phyloP scores from a whole-genome alignment of 2,888 invertebrate genomes.

The Lasius fuliginosus region DNA sequence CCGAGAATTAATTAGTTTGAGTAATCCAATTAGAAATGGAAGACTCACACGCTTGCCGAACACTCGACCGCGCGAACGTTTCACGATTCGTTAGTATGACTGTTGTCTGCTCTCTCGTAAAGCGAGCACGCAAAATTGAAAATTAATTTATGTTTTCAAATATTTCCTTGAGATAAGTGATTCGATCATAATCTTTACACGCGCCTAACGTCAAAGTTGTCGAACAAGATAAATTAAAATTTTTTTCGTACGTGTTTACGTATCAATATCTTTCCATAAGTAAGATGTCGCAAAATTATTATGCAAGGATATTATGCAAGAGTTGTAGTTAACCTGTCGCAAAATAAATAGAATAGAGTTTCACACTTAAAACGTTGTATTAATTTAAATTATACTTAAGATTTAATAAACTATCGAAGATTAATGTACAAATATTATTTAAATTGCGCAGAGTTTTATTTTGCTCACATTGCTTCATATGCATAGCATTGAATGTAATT shows the following conservation, averaged over 20 bases:
- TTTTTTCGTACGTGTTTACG: slow-evolving; percentile 10
- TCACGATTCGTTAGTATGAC: slow-evolving; percentile 49
- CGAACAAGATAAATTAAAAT: slow-evolving; percentile 16
- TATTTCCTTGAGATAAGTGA: slow-evolving; percentile 41
- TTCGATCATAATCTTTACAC: background rate
- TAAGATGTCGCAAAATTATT: background rate
- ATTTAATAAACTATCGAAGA: background rate
- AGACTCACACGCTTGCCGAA: slow-evolving; percentile 54
- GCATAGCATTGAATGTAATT: background rate
- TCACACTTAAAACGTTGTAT: background rate
- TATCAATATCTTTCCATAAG: background rate
- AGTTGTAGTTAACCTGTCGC: background rate
- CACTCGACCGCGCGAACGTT: slow-evolving; percentile 57
- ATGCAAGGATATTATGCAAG: background rate
- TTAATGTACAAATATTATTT: background rate
- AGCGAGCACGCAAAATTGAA: slow-evolving; percentile 51
- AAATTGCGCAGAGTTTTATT: background rate
- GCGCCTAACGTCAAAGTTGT: background rate
- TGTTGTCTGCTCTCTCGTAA: slow-evolving; percentile 4
- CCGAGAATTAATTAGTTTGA: slow-evolving; percentile 75
- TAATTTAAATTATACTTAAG: slow-evolving; percentile 13
- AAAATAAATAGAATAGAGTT: slow-evolving; percentile 3
- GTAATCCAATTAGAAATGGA: slow-evolving; percentile 75
- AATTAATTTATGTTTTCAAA: slow-evolving; percentile 65
- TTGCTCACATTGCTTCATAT: background rate